Evolutionary conservation across 1,140 invertebrate genomes (phyloP), one percentile per base, ranked within the genome.

Genomic region (Drosophila auraria): DNA sequence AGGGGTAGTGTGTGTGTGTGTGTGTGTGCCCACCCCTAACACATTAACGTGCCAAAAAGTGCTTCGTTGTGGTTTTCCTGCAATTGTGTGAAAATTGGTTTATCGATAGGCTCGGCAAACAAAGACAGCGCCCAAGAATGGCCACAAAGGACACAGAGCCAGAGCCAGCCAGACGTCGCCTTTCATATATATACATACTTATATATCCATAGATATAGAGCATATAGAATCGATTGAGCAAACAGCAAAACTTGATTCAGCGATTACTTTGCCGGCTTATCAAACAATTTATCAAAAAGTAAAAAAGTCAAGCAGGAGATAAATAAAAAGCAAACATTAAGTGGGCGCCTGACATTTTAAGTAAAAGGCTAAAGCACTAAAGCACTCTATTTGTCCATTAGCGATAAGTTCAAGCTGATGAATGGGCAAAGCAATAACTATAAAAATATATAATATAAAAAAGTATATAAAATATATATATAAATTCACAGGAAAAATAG

Each of bases 21-120:
- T 56, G 44, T 60, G 40, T 69, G 54, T 64, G 51, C 3, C 33
- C 12, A 23, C 59, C 65, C 36, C 63, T 14, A 56, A 81, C 84
- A 87, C 84, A 89, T 89, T 87, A 84, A 87, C 81, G 82, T 79
- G 81, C 84, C 86, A 81, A 89, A 87, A 89, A 89, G 74, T 89
- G 84, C 86, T 77, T 72, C 86, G 84, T 89, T 89, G 81, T 89
- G 84, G 84, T 69, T 89, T 89, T 40, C 45, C 49, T 74, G 68
- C 77, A 89, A 83, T 83, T 89, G 81, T 84, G 70, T 71, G 81
- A 77, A 83, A 87, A 89, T 90, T 74, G 74, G 78, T 73, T 82
- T 83, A 81, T 89, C 89, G 86, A 84, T 90, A 72, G 82, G 66
- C 78, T 53, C 20, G 61, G 82, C 78, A 51, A 69, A 70, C 79